Evolutionary conservation across 2,888 invertebrate genomes (phyloP), one percentile per base, ranked within the genome.

Genomic region (Sphaeridia pumilis): DNA sequence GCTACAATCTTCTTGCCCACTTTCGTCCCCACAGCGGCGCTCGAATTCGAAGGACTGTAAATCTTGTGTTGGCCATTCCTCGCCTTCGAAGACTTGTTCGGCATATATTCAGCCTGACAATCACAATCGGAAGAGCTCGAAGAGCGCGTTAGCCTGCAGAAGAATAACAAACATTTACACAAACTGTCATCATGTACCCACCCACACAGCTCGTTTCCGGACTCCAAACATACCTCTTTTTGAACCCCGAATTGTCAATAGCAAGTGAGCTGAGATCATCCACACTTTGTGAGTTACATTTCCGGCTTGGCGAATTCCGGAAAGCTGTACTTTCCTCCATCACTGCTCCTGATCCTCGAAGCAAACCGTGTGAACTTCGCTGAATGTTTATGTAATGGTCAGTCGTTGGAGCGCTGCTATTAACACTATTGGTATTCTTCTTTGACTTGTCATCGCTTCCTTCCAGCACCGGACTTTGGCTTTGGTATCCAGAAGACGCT

Each of bases 111-210:
- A 31, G 59, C 57, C 12, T 58, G 46, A 46, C 58, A 61, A 34
- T 64, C 64, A 53, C 59, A 64, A 49, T 64, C 64, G 1, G 64
- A 64, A 4, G 64, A 64, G 38, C 60, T 61, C 2, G 62, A 61
- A 2, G 64, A 64, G 50, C 64, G 44, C 2, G 62, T 54, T 46
- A 61, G 41, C 44, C 64, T 62, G 43, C 10, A 36, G 45, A 31
- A 14, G 10, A 7, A 31, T 14, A 31, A 31, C 10, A 14, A 14
- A 10, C 14, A 31, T 7, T 31, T 31, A 31, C n/a, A n/a, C n/a
- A n/a, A n/a, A n/a, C n/a, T 31, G 14, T 14, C 41, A 41, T n/a
- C 12, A 41, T 41, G 20, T 31, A 31, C 34, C 34, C n/a, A 17
- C 17, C 3, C 20, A 36, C 10, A 10, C 17, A 36, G 36, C 17